Evolutionary conservation across 2,888 invertebrate genomes (phyloP).

Genomic region (Nymphalis c-album): DNA sequence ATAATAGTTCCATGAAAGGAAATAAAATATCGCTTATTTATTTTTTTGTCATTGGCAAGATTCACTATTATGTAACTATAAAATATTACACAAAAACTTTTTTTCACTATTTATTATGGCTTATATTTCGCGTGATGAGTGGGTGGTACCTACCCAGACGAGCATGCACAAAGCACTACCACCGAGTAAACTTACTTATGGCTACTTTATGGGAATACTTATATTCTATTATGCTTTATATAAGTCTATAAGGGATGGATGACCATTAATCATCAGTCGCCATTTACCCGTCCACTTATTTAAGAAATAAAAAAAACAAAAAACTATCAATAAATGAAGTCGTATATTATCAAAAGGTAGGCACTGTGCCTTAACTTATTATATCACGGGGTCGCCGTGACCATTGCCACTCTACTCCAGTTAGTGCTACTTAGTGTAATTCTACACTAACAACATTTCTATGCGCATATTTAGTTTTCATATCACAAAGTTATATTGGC

Average conservation of each 20-base stretch:
- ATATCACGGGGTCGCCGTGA: slow-evolving; percentile 14
- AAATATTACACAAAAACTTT: no score
- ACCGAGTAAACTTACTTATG: no score
- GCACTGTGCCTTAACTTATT: slow-evolving; percentile 24
- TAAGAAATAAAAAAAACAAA: background rate
- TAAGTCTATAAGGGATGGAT: no score
- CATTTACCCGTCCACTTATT: no score
- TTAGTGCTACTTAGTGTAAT: slow-evolving; percentile 34
- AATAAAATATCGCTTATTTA: background rate
- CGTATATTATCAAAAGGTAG: background rate
- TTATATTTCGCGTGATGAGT: no score
- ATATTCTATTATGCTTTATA: no score
- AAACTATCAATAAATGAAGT: background rate
- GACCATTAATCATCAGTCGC: no score
- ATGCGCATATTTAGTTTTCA: slow-evolving; percentile 33
- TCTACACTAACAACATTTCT: slow-evolving; percentile 30
- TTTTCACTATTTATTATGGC: no score
- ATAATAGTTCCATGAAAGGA: background rate
- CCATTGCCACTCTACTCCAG: slow-evolving; percentile 29
- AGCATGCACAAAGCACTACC: no score
- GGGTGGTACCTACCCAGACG: no score
- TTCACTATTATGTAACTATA: no score
- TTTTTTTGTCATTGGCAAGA: background rate
- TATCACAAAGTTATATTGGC: slow-evolving; percentile 34
- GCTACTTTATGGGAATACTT: no score